Conservation (phyloP, 2,797 vertebrate species). For the Cottoperca gobio region DNA sequence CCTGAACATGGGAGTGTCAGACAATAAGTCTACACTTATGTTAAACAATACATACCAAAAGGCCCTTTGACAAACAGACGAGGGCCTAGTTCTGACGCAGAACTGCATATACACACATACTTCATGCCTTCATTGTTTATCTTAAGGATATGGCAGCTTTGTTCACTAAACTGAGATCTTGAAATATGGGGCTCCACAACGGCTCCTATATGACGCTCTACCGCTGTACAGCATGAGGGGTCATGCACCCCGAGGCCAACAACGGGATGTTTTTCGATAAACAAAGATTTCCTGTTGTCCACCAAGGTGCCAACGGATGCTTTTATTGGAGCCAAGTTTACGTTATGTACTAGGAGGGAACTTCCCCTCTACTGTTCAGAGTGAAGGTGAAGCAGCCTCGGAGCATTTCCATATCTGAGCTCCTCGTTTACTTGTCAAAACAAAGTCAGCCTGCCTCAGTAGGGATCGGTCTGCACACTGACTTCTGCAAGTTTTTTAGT, state of each 20-base stretch:
- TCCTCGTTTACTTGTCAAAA: constrained; percentile 66
- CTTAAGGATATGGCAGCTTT: constrained; percentile 61
- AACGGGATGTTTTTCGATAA: constrained; percentile 84
- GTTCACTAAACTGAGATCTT: constrained; percentile 56
- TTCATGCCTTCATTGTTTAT: constrained; percentile 67
- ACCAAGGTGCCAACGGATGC: constrained; percentile 87
- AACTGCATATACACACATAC: constrained; percentile 47
- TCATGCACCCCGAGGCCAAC: constrained; percentile 68
- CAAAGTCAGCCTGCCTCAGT: constrained; percentile 45
- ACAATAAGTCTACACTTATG: constrained; percentile 33
- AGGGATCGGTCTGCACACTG: constrained; percentile 36
- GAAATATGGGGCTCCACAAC: constrained; percentile 57
- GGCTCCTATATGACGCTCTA: constrained; percentile 42
- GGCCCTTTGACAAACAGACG: constrained; percentile 44
- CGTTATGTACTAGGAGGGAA: constrained; percentile 79
- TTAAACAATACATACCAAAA: constrained; percentile 68
- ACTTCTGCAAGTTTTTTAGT: constrained; percentile 11
- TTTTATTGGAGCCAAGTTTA: constrained; percentile 89
- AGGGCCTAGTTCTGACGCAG: constrained; percentile 56
- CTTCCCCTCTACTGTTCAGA: constrained; percentile 74
- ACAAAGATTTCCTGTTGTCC: constrained; percentile 88
- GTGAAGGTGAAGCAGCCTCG: constrained; percentile 34
- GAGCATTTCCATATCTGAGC: constrained; percentile 68
- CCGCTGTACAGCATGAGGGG: constrained; percentile 49
- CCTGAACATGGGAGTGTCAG: constrained; percentile 33